phyloP scores from a whole-genome alignment of 2,888 invertebrate genomes.

The Limnephilus lunatus region DNA sequence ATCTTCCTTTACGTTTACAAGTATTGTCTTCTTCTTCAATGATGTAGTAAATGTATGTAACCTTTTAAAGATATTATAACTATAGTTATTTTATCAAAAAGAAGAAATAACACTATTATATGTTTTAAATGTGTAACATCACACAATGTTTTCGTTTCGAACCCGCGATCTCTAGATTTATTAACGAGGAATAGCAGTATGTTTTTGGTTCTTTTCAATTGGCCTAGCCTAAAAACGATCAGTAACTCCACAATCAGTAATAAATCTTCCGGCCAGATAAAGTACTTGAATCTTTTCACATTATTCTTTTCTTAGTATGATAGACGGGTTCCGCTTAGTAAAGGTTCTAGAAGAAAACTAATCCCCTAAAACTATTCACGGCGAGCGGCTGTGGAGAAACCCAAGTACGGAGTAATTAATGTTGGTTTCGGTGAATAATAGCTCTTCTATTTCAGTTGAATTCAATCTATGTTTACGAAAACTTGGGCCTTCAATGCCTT shows the following conservation, averaged over 20 bases:
- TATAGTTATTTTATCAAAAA: too few relatives aligned
- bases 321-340: background rate
- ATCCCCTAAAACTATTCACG: background rate
- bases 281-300: background rate
- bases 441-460: background rate
- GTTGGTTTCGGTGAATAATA: conserved; percentile 15
- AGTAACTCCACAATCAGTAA: background rate
- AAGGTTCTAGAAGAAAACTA: background rate
- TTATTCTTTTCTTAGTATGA: background rate
- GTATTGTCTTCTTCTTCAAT: too few relatives aligned
- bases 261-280: background rate
- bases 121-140: too few relatives aligned
- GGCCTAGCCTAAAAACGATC: background rate
- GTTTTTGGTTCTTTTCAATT: too few relatives aligned
- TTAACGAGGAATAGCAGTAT: too few relatives aligned
- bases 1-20: too few relatives aligned
- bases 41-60: too few relatives aligned
- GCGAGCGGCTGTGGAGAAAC: background rate
- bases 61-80: too few relatives aligned
- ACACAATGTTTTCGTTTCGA: too few relatives aligned
- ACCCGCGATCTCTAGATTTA: too few relatives aligned
- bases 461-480: background rate
- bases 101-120: too few relatives aligned
- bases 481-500: background rate
- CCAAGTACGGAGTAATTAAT: conserved; percentile 4